Conservation (phyloP, 2,888 invertebrate species). For the Oegoconia quadripuncta region DNA sequence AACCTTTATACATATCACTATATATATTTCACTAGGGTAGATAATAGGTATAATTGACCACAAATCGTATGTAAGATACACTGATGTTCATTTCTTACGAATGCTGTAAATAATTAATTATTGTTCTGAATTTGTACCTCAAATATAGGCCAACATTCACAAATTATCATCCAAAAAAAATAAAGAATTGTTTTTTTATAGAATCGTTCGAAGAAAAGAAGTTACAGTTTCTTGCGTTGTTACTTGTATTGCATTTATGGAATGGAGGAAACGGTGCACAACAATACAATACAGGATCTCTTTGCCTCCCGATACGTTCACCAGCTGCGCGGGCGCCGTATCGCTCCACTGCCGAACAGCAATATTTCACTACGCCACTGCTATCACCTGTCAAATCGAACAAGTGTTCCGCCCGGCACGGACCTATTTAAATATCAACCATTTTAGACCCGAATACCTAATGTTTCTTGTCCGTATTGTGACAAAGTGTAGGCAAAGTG, state of each 20-base stretch:
- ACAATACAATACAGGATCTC: background rate
- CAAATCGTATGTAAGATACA: no score
- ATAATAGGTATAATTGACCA: no score
- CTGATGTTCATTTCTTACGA: no score
- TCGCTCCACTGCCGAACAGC: constrained; percentile 32
- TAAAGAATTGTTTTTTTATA: no score
- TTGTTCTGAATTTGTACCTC: no score
- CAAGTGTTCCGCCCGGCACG: constrained; percentile 68
- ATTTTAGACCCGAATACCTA: constrained; percentile 58
- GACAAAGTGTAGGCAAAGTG: constrained; percentile 12
- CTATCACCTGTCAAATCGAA: constrained; percentile 76
- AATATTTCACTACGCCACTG: constrained; percentile 61
- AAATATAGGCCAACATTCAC: no score
- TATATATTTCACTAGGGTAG: no score
- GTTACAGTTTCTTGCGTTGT: no score
- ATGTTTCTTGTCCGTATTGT: constrained; percentile 38
- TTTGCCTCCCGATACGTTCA: constrained; percentile 6
- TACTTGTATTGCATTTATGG: background rate
- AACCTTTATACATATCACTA: no score
- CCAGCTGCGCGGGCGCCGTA: constrained; percentile 58
- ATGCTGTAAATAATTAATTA: no score
- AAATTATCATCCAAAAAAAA: no score
- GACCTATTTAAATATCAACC: constrained; percentile 71
- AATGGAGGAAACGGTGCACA: background rate
- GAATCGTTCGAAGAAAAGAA: no score